Evolutionary conservation across 1,140 invertebrate genomes (phyloP), one percentile per base, ranked within the genome.

Genomic region (Camponotus floridanus): DNA sequence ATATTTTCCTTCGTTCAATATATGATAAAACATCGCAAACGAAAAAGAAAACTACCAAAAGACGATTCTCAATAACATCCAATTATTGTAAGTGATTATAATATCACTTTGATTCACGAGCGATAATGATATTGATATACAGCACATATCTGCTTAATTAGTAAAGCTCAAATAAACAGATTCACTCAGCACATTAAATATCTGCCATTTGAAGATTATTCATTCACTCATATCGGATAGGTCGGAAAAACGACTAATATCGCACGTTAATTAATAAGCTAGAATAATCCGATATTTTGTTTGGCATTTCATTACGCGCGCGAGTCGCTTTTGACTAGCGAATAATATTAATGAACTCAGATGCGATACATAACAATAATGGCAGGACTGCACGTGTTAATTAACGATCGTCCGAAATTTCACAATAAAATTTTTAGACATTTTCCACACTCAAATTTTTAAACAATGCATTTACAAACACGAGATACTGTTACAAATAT

Each of bases 191-290:
- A n/a, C 5, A 15, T 51, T 15, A 42, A 71, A 36, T 39, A 39
- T 57, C 4, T 61, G 39, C 13, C 31, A 74, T 39, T 83, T 73
- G 55, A 83, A 61, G 79, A 73, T 73, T 15, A 39, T 13, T 74
- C 55, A 61, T 57, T 70, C 15, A 21, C 51, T 15, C 11, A n/a
- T 8, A 33, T 45, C 21, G 42, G 26, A 18, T 18, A 18, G 39
- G 11, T 7, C 9, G 8, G 79, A 21, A 45, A 73, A 45, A 36
- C 18, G 11, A 13, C 36, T 61, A 81, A 81, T 83, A 62, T 74
- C 68, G 79, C 55, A 26, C n/a, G 64, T 39, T 73, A 81, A 83
- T 83, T 83, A 73, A 81, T 45, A 45, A n/a, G 39, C 39, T 11
- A 33, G 11, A 5, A 61, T 81, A 48, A 61, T 73, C 39, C 39